Conservation (phyloP, 1,140 invertebrate genomes). For the Heliconius eleuchia region DNA sequence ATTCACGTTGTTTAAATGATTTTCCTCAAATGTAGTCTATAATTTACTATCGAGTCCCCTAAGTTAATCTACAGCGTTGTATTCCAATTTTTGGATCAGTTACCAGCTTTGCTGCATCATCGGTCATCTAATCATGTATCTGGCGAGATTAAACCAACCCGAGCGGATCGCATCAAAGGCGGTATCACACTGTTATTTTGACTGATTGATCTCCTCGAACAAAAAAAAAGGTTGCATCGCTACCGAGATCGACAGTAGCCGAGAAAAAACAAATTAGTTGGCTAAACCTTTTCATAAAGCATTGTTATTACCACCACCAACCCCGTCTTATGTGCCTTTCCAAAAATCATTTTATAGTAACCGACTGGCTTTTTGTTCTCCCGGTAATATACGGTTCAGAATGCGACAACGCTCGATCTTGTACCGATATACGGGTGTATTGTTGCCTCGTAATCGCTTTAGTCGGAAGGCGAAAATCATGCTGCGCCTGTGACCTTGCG, state of each 20-base stretch:
- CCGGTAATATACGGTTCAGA: conserved; percentile 55
- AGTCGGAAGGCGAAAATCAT: conserved; percentile 76
- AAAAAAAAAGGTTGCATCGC: conserved; percentile 78
- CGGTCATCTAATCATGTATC: conserved; percentile 79
- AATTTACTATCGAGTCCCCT: conserved; percentile 31
- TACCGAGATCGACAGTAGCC: conserved; percentile 80
- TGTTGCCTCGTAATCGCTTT: conserved; percentile 45
- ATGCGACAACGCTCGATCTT: conserved; percentile 42
- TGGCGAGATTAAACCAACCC: conserved; percentile 78
- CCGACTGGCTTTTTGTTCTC: conserved; percentile 41
- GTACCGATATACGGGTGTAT: conserved; percentile 41
- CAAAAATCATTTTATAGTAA: conserved; percentile 45
- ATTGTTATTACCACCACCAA: conserved; percentile 79
- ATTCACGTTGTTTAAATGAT: conserved; percentile 1
- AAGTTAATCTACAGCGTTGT: conserved; percentile 62
- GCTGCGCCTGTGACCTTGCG: conserved; percentile 70
- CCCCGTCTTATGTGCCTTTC: conserved; percentile 54
- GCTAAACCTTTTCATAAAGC: conserved; percentile 80
- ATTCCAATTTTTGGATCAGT: conserved; percentile 72
- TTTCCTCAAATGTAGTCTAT: conserved; percentile 12
- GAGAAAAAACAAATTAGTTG: conserved; percentile 81
- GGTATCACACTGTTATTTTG: conserved; percentile 82
- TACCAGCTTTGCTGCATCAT: conserved; percentile 76
- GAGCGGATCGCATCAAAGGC: conserved; percentile 78
- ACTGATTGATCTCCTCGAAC: conserved; percentile 79